These are phyloP conservation scores for Poecilia velifera DNA, from an alignment of 2,797 vertebrate species.

Conservation along the genomic window DNA sequence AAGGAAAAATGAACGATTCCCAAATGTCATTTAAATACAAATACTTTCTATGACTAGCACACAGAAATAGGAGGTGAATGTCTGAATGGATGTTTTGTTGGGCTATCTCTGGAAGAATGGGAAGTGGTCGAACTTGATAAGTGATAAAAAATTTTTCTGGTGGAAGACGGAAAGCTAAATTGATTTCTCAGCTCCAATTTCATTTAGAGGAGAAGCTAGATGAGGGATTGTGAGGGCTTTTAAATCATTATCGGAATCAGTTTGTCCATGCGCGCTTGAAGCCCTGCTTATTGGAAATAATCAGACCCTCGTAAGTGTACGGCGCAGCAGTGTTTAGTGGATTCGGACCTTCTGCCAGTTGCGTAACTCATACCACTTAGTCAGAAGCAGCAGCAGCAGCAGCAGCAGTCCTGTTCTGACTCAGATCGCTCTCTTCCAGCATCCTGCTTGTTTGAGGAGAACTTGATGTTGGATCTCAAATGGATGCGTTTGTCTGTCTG, in stretches of 20 bases:
- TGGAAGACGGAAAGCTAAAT: conserved; percentile 18
- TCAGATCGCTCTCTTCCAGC: conserved; percentile 65
- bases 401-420: conserved; percentile 38
- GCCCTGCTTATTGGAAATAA: conserved; percentile 1
- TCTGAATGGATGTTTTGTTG: conserved; percentile 4
- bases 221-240: not conserved
- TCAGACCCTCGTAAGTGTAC: conserved; percentile 20
- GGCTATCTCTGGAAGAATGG: not conserved
- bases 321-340: conserved; percentile 24
- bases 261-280: conserved; percentile 7
- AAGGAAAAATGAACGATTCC: not conserved
- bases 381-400: conserved; percentile 54
- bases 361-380: conserved; percentile 68
- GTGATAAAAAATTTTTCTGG: conserved; percentile 25
- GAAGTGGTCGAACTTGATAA: not conserved
- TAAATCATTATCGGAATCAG: not conserved
- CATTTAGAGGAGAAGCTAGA: not conserved
- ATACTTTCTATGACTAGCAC: not conserved
- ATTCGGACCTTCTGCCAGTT: conserved; percentile 62
- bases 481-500: not conserved
- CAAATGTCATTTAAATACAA: not conserved
- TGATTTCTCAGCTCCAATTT: conserved; percentile 28
- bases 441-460: conserved; percentile 9
- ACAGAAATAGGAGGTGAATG: not conserved
- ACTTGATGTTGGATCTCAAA: conserved; percentile 2